Evolutionary conservation across 30 jellyfish, hydroid and myxozoan species (phyloP).

Genomic region (Clytia hemisphaerica): DNA sequence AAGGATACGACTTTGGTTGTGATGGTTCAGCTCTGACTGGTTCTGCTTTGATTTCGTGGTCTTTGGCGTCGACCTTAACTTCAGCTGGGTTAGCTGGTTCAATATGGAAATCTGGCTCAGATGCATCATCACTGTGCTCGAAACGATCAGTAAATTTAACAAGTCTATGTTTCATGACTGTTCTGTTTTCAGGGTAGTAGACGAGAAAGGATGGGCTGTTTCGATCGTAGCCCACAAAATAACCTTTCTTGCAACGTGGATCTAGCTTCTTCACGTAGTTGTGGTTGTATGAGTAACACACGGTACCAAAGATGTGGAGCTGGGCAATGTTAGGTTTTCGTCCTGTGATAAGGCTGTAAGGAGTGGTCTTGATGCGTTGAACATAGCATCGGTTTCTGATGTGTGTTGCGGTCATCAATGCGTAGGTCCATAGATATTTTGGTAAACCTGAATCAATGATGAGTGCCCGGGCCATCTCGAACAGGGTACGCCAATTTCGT

Average conservation of each 20-base stretch:
- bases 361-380: constrained; percentile 11
- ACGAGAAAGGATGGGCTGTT: constrained; percentile 23
- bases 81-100: too few species aligned
- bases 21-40: too few species aligned
- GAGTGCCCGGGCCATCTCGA: constrained; percentile 30
- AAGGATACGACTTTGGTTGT: too few species aligned
- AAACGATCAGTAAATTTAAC: neutral
- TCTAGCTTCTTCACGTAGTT: constrained; percentile 20
- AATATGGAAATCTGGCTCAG: too few species aligned
- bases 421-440: neutral
- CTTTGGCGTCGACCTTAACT: too few species aligned
- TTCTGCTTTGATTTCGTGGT: too few species aligned
- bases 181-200: constrained; percentile 7
- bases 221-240: constrained; percentile 22
- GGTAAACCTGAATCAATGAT: neutral
- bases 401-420: constrained; percentile 4
- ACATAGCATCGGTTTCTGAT: constrained; percentile 1
- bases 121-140: too few species aligned
- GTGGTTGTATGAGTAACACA: neutral
- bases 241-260: constrained; percentile 17
- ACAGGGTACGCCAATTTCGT: constrained; percentile 30
- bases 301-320: constrained; percentile 8
- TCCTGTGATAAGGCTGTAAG: constrained; percentile 3
- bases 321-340: constrained; percentile 13
- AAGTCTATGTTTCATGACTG: neutral